Base-by-base conservation (phyloP, 2,888 invertebrate species). In the Anoplius nigerrimus region DNA sequence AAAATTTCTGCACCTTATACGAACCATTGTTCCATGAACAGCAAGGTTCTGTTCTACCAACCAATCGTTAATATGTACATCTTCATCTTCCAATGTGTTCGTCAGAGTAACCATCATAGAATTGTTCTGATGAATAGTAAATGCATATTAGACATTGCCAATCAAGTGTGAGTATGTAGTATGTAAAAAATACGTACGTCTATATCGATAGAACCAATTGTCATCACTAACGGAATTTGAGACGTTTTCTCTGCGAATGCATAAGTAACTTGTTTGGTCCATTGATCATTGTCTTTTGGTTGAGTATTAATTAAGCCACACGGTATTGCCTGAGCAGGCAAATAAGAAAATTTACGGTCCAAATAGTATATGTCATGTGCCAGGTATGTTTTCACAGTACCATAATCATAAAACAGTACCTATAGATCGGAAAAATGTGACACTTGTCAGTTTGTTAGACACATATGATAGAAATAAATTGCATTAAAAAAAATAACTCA, bases 391-490 rank as follows among this genome's bases (percentile, higher is more conserved):
- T 84, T 79, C 0, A 86, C 54, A 13, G 88, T 89, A 0, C 88
- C 88, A 54, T 82, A 89, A 66, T 89, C 88, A 56, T 87, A 88
- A 65, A 88, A 88, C 22, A 86, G 56, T 34, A 89, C 69, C 88
- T 88, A 55, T 18, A 58, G 61, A 2, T 6, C 34, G 11, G 11
- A 34, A 6, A 48, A 18, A 69, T 24, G 55, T 60, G 57, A 59
- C 56, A 48, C n/a, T 56, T 27, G 42, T 51, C 22, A 48, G n/a
- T 24, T 2, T 24, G 6, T 6, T 27, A 6, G 2, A 2, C 27
- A 27, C 6, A 5, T 61, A 52, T 60, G 18, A 51, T 53, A 59
- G 42, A 53, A 8, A 16, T 46, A 3, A 46, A n/a, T 48, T 16
- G 27, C n/a, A n/a, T n/a, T n/a, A n/a, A n/a, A n/a, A n/a, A n/a